These are phyloP conservation scores for Oscheius sp. DNA, from an alignment of 2,888 invertebrate genomes.

Conservation along the genomic window DNA sequence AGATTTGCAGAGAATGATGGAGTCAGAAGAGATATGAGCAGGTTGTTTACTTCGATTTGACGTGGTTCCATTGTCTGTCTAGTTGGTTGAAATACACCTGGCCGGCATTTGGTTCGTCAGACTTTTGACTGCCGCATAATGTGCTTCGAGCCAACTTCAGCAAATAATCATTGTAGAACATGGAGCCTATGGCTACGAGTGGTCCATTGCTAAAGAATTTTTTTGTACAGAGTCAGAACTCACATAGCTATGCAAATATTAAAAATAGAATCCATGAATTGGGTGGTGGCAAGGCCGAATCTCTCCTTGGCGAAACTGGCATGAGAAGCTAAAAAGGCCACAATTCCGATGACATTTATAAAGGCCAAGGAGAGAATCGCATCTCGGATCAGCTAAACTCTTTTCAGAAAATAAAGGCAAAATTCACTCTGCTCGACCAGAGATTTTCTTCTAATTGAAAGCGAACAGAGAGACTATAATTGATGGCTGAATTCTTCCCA, in stretches of 20 bases:
- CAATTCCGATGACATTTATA: neutral
- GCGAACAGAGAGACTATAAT: neutral
- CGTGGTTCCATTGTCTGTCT: neutral
- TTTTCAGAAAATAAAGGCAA: neutral
- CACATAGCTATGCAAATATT: slow-evolving; percentile 9
- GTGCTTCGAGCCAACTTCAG: neutral
- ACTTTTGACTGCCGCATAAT: neutral
- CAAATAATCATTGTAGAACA: slow-evolving; percentile 10
- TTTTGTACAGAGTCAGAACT: neutral
- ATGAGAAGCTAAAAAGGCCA: neutral
- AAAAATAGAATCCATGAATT: neutral
- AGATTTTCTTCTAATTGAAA: slow-evolving; percentile 19
- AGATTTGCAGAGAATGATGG: too few species aligned
- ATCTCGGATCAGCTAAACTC: slow-evolving; percentile 3
- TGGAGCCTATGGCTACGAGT: slow-evolving; percentile 1
- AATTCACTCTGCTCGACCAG: neutral
- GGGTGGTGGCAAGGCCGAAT: neutral
- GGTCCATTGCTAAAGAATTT: slow-evolving; percentile 5
- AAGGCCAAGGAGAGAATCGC: neutral
- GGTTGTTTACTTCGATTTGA: neutral
- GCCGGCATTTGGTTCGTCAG: neutral
- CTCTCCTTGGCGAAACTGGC: neutral
- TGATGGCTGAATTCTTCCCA: neutral
- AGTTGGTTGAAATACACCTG: neutral
- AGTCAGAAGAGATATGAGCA: too few species aligned